phyloP scores from a whole-genome alignment of 2,113 vertebrate genomes.

The Cynocephalus volans region DNA sequence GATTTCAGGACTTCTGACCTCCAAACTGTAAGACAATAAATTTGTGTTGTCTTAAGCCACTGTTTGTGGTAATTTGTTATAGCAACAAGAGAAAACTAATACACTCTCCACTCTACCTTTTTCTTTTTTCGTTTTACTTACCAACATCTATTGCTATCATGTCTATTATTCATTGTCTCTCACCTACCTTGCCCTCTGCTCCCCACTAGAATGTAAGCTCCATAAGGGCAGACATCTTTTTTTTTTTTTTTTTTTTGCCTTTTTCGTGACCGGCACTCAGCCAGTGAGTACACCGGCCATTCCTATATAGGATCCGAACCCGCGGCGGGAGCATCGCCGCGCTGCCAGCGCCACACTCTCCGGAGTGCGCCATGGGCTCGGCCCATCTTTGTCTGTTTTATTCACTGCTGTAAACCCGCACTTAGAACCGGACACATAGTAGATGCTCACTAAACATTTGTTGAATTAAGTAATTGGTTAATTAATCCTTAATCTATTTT shows the following conservation, averaged over 20 bases:
- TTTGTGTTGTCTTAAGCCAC: slow-evolving; percentile 40
- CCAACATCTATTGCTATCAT: slow-evolving; percentile 12
- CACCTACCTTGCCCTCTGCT: neutral
- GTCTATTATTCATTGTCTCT: neutral
- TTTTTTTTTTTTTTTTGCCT: too few species aligned
- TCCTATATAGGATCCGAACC: too few species aligned
- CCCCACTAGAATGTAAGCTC: neutral
- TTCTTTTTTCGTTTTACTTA: neutral
- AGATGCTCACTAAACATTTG: neutral
- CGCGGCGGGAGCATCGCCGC: too few species aligned
- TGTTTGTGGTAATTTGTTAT: slow-evolving; percentile 19
- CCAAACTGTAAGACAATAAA: neutral
- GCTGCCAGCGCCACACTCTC: too few species aligned
- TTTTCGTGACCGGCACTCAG: too few species aligned
- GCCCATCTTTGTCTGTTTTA: neutral
- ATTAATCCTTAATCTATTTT: slow-evolving; percentile 39
- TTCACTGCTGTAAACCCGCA: slow-evolving; percentile 16
- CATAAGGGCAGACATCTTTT: neutral
- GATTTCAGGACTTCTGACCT: neutral
- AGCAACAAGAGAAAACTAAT: neutral
- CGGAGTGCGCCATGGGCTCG: too few species aligned
- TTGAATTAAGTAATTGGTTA: slow-evolving; percentile 57
- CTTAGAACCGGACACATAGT: neutral
- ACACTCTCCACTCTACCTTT: neutral
- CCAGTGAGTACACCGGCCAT: too few species aligned